A percentile compares a stretch with the other conserved stretches of the same genome.
These are phyloP conservation scores for Pseudochirops corinnae DNA, from an alignment of 2,797 vertebrate species.

Conservation along the genomic window DNA sequence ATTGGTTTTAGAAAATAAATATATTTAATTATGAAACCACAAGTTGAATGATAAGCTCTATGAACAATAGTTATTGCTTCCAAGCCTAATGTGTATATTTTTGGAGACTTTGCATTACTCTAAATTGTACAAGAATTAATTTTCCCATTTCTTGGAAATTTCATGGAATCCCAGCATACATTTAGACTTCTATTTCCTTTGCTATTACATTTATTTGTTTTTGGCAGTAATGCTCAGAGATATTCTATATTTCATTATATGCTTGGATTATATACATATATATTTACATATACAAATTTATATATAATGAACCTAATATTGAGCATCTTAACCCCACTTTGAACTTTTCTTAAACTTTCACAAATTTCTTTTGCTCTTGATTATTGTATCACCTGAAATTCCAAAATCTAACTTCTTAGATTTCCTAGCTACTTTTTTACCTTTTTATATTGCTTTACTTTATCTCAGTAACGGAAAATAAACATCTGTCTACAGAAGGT, in stretches of 20 bases:
- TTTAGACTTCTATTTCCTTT: constrained; percentile 8
- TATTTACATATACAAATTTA: too few species aligned
- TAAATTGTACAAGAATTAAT: neutral
- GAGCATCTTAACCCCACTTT: neutral
- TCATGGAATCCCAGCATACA: neutral
- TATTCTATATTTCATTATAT: neutral
- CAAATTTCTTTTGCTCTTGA: neutral
- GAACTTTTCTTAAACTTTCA: constrained; percentile 1
- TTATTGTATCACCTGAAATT: neutral
- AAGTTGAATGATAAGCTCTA: neutral
- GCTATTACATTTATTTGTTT: neutral
- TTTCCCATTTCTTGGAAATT: neutral
- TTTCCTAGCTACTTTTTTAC: neutral
- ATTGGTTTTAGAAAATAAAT: neutral
- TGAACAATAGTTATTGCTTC: constrained; percentile 1
- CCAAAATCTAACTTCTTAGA: neutral
- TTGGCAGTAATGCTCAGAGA: constrained; percentile 5
- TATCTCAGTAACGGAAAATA: constrained; percentile 17
- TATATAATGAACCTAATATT: neutral
- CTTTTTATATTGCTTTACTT: neutral
- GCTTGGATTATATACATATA: neutral
- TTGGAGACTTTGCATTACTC: neutral
- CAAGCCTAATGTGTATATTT: neutral
- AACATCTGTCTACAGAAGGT: neutral
- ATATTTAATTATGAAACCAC: neutral